phyloP scores from a whole-genome alignment of 2,113 vertebrate genomes.

The Cervus canadensis region DNA sequence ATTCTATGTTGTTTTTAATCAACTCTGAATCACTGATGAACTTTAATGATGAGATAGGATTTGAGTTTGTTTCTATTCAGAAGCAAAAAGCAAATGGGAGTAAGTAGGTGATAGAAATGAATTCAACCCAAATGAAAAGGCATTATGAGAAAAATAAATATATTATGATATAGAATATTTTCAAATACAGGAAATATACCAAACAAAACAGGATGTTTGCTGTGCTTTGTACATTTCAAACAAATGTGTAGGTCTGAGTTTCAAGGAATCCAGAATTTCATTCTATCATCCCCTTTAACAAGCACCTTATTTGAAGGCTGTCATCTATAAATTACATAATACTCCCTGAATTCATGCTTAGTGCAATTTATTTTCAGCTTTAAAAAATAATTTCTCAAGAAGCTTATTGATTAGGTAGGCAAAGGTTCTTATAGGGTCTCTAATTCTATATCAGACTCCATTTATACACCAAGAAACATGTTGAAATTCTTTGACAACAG shows the following conservation, averaged over 20 bases:
- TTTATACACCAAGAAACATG: neutral
- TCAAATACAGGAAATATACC: neutral
- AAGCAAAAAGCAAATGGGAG: neutral
- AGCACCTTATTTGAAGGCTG: neutral
- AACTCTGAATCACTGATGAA: neutral
- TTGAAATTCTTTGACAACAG: neutral
- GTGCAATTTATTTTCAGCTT: neutral
- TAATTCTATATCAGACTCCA: neutral
- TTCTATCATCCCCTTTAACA: neutral
- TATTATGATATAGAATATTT: neutral
- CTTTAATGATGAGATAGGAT: neutral
- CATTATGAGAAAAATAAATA: neutral
- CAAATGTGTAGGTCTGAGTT: neutral
- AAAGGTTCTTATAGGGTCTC: neutral
- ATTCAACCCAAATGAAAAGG: neutral
- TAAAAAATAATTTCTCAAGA: neutral
- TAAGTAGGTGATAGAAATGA: neutral
- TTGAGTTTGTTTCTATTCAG: neutral
- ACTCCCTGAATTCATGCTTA: neutral
- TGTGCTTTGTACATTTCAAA: neutral
- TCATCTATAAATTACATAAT: neutral
- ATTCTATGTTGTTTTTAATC: slow-evolving; percentile 32
- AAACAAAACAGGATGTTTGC: neutral
- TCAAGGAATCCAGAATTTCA: neutral
- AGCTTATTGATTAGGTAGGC: neutral